These are phyloP conservation scores for Pyrgus malvae DNA, from an alignment of 2,888 invertebrate species.

Conservation along the genomic window DNA sequence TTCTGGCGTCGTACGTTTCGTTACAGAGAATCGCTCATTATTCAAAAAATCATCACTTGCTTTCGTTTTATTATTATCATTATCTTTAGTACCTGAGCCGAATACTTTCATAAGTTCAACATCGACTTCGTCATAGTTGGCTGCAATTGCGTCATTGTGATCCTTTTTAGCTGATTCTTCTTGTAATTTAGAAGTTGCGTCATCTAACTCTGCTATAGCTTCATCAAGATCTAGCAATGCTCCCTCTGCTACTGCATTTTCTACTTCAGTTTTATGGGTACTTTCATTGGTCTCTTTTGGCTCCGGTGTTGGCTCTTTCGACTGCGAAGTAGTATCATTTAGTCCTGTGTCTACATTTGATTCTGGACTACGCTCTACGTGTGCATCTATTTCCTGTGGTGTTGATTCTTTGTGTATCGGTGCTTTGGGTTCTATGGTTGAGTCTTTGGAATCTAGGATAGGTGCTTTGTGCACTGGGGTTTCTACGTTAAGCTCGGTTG, in stretches of 20 bases:
- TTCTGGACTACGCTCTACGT: slow-evolving; percentile 13
- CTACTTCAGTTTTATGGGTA: neutral
- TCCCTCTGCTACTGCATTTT: slow-evolving; percentile 8
- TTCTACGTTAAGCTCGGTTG: neutral
- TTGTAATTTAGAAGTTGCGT: slow-evolving; percentile 17
- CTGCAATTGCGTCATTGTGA: slow-evolving; percentile 24
- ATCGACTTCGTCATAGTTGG: slow-evolving; percentile 32
- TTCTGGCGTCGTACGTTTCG: slow-evolving; percentile 49
- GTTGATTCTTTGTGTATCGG: slow-evolving; percentile 27
- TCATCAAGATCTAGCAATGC: slow-evolving; percentile 18
- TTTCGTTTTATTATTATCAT: neutral
- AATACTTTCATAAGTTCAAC: slow-evolving; percentile 29
- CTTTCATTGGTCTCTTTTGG: slow-evolving; percentile 6
- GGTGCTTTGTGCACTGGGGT: slow-evolving; percentile 3
- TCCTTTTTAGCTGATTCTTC: slow-evolving; percentile 15
- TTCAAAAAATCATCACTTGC: slow-evolving; percentile 7
- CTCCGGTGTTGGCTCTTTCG: slow-evolving; percentile 30
- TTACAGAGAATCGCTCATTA: neutral
- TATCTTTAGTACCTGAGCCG: neutral
- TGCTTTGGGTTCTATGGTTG: neutral
- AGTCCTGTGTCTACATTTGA: slow-evolving; percentile 26
- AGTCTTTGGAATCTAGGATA: neutral
- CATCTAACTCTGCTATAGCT: slow-evolving; percentile 17
- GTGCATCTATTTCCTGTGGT: slow-evolving; percentile 23
- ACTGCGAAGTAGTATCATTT: slow-evolving; percentile 29